phyloP scores from a whole-genome alignment of 2,888 invertebrate genomes.

The Peribatodes rhomboidaria region DNA sequence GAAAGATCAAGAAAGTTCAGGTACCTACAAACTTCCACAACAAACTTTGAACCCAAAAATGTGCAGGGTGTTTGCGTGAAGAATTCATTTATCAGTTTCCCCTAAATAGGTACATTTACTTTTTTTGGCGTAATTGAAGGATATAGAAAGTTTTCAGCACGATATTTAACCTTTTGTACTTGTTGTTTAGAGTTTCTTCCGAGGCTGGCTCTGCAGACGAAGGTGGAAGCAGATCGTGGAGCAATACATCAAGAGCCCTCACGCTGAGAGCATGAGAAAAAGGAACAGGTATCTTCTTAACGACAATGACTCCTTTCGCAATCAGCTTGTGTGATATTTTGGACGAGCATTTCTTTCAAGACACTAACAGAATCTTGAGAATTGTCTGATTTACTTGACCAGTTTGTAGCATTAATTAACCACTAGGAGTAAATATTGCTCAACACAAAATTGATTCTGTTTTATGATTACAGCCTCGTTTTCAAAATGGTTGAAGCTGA shows the following conservation, averaged over 20 bases:
- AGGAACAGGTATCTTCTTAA: conserved; percentile 89
- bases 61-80: too few species aligned
- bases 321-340: neutral
- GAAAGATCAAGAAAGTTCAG: conserved; percentile 94
- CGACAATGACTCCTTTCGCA: neutral
- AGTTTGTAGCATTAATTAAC: too few species aligned
- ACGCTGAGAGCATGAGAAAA: conserved; percentile 97
- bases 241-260: conserved; percentile 97
- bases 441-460: neutral
- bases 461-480: conserved; percentile 88
- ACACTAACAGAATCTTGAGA: neutral
- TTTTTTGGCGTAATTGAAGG: too few species aligned
- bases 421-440: too few species aligned
- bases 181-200: conserved; percentile 92
- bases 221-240: conserved; percentile 98
- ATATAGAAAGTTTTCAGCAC: too few species aligned
- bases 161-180: neutral
- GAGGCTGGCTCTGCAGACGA: conserved; percentile 96
- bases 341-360: neutral
- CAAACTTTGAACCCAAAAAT: too few species aligned
- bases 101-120: too few species aligned
- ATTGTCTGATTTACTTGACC: too few species aligned
- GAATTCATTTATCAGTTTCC: too few species aligned
- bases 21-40: conserved; percentile 60
- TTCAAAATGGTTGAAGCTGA: conserved; percentile 97